Percentiles rank a stretch among this genome's conserved stretches.
phyloP scores from a whole-genome alignment of 2,113 vertebrate species.

The Cairina moschata region DNA sequence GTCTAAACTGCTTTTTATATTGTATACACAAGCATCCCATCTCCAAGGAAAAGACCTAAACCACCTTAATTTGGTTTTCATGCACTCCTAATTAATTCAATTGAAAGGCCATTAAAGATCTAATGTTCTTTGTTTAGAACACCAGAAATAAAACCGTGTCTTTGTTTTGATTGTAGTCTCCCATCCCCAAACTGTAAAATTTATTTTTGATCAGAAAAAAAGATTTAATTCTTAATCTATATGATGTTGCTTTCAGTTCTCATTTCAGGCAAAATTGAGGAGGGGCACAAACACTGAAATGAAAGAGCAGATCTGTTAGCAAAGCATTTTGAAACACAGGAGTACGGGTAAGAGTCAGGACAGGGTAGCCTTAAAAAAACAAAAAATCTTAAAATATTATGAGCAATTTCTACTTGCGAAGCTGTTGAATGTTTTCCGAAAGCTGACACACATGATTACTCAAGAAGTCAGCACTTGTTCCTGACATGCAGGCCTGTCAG shows the following conservation, averaged over 20 bases:
- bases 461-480: slow-evolving; percentile 47
- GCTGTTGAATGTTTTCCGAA: neutral
- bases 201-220: neutral
- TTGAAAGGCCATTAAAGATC: neutral
- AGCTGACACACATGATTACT: slow-evolving; percentile 33
- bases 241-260: neutral
- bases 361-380: neutral
- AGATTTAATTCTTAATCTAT: neutral
- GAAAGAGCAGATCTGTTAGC: neutral
- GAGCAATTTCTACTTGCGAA: neutral
- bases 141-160: neutral
- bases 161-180: neutral
- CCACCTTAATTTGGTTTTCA: neutral
- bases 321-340: neutral
- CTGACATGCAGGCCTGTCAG: neutral
- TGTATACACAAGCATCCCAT: neutral
- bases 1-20: neutral
- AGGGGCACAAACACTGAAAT: neutral
- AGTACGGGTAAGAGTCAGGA: neutral
- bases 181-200: neutral
- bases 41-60: neutral
- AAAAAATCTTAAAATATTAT: neutral
- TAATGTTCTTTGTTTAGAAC: neutral
- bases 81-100: neutral
- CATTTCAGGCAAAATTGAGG: neutral